Conservation (phyloP, 2,888 invertebrate genomes). For the Athalia circularis region DNA sequence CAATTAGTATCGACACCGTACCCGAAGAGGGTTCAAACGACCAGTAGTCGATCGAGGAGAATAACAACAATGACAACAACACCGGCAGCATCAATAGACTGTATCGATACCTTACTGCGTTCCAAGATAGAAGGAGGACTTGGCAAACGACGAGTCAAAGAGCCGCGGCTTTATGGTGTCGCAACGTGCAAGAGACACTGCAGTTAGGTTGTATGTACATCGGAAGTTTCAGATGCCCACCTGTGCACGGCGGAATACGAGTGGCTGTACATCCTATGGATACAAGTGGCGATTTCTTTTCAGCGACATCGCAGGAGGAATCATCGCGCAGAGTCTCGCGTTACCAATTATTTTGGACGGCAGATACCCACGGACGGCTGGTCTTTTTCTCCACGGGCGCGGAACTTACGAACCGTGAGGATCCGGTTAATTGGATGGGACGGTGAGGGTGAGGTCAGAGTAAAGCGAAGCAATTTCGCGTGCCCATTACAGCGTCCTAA, state of each 20-base stretch:
- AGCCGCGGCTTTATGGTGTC: no score
- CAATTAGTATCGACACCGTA: conserved; percentile 1
- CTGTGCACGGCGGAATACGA: neutral
- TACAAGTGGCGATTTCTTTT: conserved; percentile 14
- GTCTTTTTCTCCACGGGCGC: conserved; percentile 23
- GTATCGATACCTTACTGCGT: no score
- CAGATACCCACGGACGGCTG: conserved; percentile 32
- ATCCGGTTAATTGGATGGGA: conserved; percentile 45
- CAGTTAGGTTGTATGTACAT: neutral
- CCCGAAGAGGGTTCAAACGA: neutral
- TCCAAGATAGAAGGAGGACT: no score
- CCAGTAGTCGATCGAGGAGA: neutral
- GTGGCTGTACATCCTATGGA: neutral
- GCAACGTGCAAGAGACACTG: no score
- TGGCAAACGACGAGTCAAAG: no score
- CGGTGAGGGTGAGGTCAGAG: conserved; percentile 39
- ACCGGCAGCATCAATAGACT: no score
- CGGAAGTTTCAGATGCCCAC: conserved; percentile 19
- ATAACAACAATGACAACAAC: neutral
- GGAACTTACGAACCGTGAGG: conserved; percentile 39
- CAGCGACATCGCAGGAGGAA: conserved; percentile 27
- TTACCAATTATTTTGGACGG: conserved; percentile 47
- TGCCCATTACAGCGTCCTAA: conserved; percentile 41
- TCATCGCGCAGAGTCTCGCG: conserved; percentile 45
- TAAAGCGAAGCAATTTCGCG: conserved; percentile 41